A percentile compares a stretch with the other conserved stretches of the same genome.
These are phyloP conservation scores for Drosophila bocki DNA, from an alignment of 1,140 invertebrate species.

Conservation along the genomic window DNA sequence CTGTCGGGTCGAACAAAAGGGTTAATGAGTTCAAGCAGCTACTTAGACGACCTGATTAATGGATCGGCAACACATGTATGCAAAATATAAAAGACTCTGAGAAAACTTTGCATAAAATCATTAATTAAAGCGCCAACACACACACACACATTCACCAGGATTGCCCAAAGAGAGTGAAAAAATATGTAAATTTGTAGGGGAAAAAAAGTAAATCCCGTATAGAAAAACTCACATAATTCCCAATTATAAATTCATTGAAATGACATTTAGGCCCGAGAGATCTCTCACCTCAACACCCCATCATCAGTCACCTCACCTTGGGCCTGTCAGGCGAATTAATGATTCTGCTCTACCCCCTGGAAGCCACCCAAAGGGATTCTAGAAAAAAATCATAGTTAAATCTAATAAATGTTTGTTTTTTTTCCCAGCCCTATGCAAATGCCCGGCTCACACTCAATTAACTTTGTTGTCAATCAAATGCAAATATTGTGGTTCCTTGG, in stretches of 20 bases:
- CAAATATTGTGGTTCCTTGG: slow-evolving; percentile 74
- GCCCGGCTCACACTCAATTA: slow-evolving; percentile 72
- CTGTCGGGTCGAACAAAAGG: slow-evolving; percentile 76
- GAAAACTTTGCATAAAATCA: slow-evolving; percentile 75
- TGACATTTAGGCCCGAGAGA: slow-evolving; percentile 74
- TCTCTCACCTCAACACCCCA: slow-evolving; percentile 58
- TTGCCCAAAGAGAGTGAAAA: slow-evolving; percentile 35
- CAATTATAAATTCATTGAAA: slow-evolving; percentile 85
- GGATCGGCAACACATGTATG: slow-evolving; percentile 66
- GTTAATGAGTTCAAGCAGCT: slow-evolving; percentile 81
- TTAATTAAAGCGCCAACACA: slow-evolving; percentile 68
- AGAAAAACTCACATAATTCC: slow-evolving; percentile 65
- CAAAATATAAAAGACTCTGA: slow-evolving; percentile 50
- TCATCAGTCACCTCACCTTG: slow-evolving; percentile 64
- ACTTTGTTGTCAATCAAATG: slow-evolving; percentile 83
- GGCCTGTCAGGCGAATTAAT: slow-evolving; percentile 64
- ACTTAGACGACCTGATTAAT: slow-evolving; percentile 79
- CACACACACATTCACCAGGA: slow-evolving; percentile 34
- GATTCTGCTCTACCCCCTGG: slow-evolving; percentile 27
- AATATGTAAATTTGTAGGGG: slow-evolving; percentile 64
- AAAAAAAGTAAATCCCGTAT: slow-evolving; percentile 45
- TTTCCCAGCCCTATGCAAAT: slow-evolving; percentile 67
- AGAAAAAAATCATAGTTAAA: slow-evolving; percentile 65
- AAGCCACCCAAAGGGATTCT: slow-evolving; percentile 37
- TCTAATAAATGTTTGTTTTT: slow-evolving; percentile 81